These are phyloP conservation scores for Saturnia pavonia DNA, from an alignment of 2,888 invertebrate species.

Conservation along the genomic window DNA sequence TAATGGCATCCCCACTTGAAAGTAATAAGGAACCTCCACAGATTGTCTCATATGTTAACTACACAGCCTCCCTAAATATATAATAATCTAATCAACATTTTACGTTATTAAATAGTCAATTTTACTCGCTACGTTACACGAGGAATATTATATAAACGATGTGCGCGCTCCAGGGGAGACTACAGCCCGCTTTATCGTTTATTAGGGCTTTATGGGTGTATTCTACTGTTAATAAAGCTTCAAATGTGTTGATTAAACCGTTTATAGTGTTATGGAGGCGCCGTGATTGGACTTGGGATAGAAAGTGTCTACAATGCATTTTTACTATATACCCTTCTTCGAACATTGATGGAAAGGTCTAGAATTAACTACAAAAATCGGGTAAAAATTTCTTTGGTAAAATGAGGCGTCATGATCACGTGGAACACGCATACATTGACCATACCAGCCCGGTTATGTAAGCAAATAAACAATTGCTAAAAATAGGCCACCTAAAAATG, in stretches of 20 bases:
- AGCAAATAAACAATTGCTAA: no score
- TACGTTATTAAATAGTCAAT: conserved; percentile 9
- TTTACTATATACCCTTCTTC: background rate
- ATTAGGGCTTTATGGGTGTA: conserved; percentile 11
- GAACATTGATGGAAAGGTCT: no score
- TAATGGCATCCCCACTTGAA: no score
- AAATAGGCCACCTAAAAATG: no score
- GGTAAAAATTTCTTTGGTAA: no score
- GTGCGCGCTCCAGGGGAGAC: background rate
- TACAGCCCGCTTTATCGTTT: conserved; percentile 4
- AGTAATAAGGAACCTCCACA: background rate
- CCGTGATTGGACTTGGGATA: background rate
- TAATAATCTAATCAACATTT: background rate
- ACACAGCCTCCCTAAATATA: background rate
- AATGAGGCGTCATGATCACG: no score
- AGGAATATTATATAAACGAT: background rate
- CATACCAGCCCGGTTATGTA: no score
- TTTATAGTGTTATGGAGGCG: background rate
- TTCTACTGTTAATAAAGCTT: conserved; percentile 1
- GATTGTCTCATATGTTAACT: background rate
- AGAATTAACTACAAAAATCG: no score
- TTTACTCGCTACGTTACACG: background rate
- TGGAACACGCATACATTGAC: no score
- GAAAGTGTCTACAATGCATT: background rate
- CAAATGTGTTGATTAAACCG: conserved; percentile 12